These are phyloP conservation scores for Heliconius erato DNA, from an alignment of 2,888 invertebrate genomes.

Conservation along the genomic window DNA sequence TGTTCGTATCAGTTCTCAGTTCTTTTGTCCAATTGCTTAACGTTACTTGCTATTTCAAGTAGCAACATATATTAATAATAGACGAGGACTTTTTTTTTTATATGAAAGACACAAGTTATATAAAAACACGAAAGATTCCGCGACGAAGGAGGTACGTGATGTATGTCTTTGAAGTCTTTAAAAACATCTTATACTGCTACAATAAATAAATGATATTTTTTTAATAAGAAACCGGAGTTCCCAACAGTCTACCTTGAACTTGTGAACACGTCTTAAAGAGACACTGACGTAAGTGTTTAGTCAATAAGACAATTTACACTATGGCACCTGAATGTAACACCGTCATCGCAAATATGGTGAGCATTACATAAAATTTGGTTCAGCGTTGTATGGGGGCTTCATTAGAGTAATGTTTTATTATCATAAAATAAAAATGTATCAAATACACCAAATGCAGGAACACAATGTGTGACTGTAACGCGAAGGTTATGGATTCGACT, in stretches of 20 bases:
- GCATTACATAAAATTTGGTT: conserved; percentile 40
- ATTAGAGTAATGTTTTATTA: neutral
- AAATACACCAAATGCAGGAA: too few species aligned
- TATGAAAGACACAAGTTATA: neutral
- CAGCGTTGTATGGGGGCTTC: conserved; percentile 22
- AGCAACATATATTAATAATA: neutral
- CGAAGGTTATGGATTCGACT: too few species aligned
- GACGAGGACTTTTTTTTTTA: neutral
- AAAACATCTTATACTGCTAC: conserved; percentile 1
- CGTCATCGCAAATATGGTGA: conserved; percentile 56
- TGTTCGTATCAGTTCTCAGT: neutral
- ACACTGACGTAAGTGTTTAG: conserved; percentile 77
- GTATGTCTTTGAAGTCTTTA: neutral
- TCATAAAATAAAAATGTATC: too few species aligned
- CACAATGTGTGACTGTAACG: too few species aligned
- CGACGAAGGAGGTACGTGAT: neutral
- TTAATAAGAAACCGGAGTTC: conserved; percentile 36
- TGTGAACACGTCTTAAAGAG: conserved; percentile 65
- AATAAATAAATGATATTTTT: neutral
- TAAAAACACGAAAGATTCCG: neutral
- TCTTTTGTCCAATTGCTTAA: neutral
- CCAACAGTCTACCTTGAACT: conserved; percentile 73
- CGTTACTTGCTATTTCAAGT: too few species aligned
- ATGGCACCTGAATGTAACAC: conserved; percentile 62
- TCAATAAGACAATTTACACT: conserved; percentile 77